Evolutionary conservation across 30 jellyfish, hydroid and myxozoan genomes (phyloP).

Genomic region (Aurelia sp.): DNA sequence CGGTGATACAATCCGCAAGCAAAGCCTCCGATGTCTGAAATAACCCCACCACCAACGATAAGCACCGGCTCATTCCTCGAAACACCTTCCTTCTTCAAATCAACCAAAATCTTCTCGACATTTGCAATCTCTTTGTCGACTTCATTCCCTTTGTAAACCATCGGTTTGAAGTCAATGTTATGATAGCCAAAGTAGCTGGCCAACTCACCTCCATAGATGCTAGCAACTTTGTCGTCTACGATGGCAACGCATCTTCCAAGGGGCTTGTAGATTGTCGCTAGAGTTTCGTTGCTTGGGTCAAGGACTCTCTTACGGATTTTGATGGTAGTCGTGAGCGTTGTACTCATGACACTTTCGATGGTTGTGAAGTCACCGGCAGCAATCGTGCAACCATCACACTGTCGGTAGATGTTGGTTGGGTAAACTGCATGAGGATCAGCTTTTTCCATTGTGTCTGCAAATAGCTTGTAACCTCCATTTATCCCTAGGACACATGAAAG

Average conservation of each 20-base stretch:
- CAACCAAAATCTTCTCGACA: slow-evolving; percentile 54
- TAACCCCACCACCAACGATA: slow-evolving; percentile 65
- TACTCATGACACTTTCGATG: slow-evolving; percentile 55
- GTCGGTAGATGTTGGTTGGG: slow-evolving; percentile 70
- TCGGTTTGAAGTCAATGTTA: slow-evolving; percentile 14
- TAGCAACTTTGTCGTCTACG: slow-evolving; percentile 50
- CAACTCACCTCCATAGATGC: slow-evolving; percentile 28
- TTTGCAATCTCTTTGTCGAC: slow-evolving; percentile 63
- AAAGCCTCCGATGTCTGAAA: slow-evolving; percentile 69
- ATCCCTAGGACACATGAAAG: slow-evolving; percentile 6
- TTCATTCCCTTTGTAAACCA: slow-evolving; percentile 58
- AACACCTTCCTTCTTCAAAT: slow-evolving; percentile 61
- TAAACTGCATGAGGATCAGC: slow-evolving; percentile 61
- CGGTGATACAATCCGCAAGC: slow-evolving; percentile 65
- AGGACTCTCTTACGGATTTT: slow-evolving; percentile 52
- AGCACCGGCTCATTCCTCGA: slow-evolving; percentile 69
- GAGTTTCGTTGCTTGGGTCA: slow-evolving; percentile 21
- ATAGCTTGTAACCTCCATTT: slow-evolving; percentile 3
- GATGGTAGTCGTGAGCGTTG: slow-evolving; percentile 46
- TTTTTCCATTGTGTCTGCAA: slow-evolving; percentile 32
- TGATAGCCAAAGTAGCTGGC: slow-evolving; percentile 24
- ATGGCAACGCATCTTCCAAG: slow-evolving; percentile 62
- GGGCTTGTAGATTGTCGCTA: slow-evolving; percentile 46
- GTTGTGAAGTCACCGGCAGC: slow-evolving; percentile 40
- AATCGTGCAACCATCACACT: slow-evolving; percentile 55